Percentiles rank a stretch among this genome's conserved stretches.
Evolutionary conservation across 1,140 invertebrate genomes (phyloP).

Genomic region (Panagrolaimus sp.): DNA sequence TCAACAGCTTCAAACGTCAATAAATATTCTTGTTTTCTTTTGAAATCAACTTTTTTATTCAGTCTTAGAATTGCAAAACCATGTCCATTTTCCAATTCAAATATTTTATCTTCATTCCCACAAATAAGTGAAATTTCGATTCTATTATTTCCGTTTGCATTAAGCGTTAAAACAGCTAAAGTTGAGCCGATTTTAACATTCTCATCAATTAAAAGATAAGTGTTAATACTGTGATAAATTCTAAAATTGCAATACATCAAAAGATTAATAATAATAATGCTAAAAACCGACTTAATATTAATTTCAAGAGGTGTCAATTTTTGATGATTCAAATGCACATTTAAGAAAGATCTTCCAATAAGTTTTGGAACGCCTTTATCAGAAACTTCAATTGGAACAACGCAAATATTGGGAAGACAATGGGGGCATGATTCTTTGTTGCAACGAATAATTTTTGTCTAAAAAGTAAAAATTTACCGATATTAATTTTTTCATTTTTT

Average conservation of each 20-base stretch:
- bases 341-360: neutral
- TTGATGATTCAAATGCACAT: constrained; percentile 1
- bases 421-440: constrained; percentile 1
- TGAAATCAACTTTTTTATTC: constrained; percentile 7
- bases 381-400: neutral
- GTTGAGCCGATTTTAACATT: neutral
- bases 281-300: neutral
- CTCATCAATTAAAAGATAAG: neutral
- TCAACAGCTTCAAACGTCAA: neutral
- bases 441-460: neutral
- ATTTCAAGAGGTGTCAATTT: neutral
- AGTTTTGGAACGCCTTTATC: constrained; percentile 9
- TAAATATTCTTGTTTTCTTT: neutral
- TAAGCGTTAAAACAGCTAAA: neutral
- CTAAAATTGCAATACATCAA: neutral
- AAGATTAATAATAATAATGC: neutral
- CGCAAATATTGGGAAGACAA: constrained; percentile 9
- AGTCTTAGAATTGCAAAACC: constrained; percentile 7
- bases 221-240: neutral
- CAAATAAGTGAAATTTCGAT: neutral
- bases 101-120: constrained; percentile 3
- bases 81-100: constrained; percentile 7
- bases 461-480: neutral
- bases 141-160: neutral
- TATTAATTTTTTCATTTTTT: neutral